These are phyloP conservation scores for Atopsyche davidsoni DNA, from an alignment of 1,140 invertebrate species.

Conservation along the genomic window DNA sequence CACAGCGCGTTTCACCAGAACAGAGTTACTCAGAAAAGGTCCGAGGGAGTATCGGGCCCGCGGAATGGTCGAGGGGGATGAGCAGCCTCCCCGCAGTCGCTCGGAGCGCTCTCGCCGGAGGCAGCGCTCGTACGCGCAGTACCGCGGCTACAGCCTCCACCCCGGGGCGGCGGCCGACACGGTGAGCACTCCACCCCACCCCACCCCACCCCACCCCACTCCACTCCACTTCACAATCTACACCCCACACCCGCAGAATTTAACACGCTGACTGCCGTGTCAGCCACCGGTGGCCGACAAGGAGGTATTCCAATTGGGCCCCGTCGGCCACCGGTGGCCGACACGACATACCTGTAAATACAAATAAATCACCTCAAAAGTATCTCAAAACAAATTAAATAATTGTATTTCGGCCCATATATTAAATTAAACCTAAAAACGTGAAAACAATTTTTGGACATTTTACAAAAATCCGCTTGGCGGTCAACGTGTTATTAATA, in stretches of 20 bases:
- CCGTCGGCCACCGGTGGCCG: no score
- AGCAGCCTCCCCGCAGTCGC: conserved; percentile 8
- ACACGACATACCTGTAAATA: no score
- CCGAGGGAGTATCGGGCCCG: neutral
- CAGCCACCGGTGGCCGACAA: conserved; percentile 1
- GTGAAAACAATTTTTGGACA: no score
- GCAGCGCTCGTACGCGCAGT: neutral
- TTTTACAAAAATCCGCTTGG: no score
- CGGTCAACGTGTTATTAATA: no score
- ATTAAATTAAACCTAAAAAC: no score
- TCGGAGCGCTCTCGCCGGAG: conserved; percentile 13
- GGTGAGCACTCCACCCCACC: conserved; percentile 3
- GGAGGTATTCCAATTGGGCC: neutral
- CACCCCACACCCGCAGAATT: neutral
- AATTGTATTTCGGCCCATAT: no score
- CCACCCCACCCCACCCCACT: conserved; percentile 1
- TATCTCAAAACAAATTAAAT: no score
- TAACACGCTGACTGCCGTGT: neutral
- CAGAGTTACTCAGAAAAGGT: neutral
- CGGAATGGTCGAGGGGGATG: conserved; percentile 13
- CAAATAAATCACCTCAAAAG: no score
- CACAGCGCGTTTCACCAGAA: neutral
- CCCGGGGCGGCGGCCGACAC: no score
- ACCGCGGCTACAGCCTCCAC: no score
- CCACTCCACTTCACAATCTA: neutral